Evolutionary conservation across 2,113 vertebrate species (phyloP).

Genomic region (Parus major): DNA sequence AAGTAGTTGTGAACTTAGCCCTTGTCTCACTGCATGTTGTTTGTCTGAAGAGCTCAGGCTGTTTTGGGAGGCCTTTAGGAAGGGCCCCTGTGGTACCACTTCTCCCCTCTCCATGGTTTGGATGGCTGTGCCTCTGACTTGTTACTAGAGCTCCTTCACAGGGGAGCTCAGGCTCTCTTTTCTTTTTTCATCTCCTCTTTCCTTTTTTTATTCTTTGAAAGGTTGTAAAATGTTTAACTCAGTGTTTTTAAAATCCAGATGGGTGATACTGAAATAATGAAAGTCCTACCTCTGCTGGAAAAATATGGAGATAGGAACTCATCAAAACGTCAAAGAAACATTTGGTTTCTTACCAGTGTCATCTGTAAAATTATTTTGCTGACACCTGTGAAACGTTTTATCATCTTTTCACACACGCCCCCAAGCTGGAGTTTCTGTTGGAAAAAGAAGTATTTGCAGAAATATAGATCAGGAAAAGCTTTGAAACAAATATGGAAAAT

Average conservation of each 20-base stretch:
- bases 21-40: neutral
- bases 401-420: neutral
- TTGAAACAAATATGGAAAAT: neutral
- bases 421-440: neutral
- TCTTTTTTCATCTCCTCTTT: neutral
- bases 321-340: neutral
- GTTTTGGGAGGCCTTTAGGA: neutral
- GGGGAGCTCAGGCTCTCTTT: neutral
- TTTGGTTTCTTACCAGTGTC: neutral
- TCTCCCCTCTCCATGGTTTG: neutral
- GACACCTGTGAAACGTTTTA: neutral
- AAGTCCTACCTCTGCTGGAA: neutral
- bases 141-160: neutral
- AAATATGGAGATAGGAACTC: neutral
- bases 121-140: neutral
- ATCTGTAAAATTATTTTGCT: constrained; percentile 6
- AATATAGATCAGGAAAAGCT: neutral
- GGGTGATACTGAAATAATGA: neutral
- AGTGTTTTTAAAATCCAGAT: neutral
- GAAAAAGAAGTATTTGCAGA: neutral
- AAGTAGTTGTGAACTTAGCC: neutral
- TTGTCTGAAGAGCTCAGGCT: neutral
- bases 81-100: neutral
- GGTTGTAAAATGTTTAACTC: neutral
- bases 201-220: neutral